Percentiles rank a stretch among this genome's conserved stretches.
These are phyloP conservation scores for rabbit (Oryctolagus cuniculus) DNA, from an alignment of 2,113 vertebrate genomes.

Conservation along the genomic window mOryCun1.1 NC_091434.1:151264501-151265000, in stretches of 20 bases:
- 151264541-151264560: conserved; percentile 22
- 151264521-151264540: conserved; percentile 32
- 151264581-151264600: conserved; percentile 49
- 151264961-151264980: conserved; percentile 13
- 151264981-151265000: conserved; percentile 1
- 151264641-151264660: not conserved
- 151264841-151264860: not conserved
- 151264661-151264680: not conserved
- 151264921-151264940: conserved; percentile 29
- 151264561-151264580: conserved; percentile 59
- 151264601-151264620: conserved; percentile 25
- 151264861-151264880: not conserved
- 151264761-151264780: not conserved
- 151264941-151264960: conserved; percentile 50
- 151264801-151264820: conserved; percentile 1
- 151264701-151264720: conserved; percentile 43
- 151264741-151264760: conserved; percentile 7
- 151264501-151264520: conserved; percentile 61
- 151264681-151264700: conserved; percentile 52
- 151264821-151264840: not conserved
- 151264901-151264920: not conserved
- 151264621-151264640: not conserved
- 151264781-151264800: conserved; percentile 43
- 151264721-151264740: not conserved
- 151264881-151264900: conserved; percentile 26